Base-by-base conservation (phyloP, 2,888 invertebrate genomes). In the Drymonia ruficornis region DNA sequence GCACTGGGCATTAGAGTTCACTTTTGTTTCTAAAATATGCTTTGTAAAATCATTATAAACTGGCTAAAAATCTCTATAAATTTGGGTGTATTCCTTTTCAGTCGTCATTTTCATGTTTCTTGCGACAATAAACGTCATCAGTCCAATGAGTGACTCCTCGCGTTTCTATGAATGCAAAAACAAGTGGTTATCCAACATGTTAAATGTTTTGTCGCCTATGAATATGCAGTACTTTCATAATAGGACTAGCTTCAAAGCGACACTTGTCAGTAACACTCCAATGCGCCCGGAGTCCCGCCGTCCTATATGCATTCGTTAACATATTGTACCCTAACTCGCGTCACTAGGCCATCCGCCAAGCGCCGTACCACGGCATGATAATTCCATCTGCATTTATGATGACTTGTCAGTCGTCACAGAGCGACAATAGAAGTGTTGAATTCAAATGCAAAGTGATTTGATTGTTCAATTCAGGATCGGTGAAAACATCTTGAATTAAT, bases 281-380 rank as follows among this genome's bases (percentile, higher is more conserved):
- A 12, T 23, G 43, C 23, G 23, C 19, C 7, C 19, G 13, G 16
- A 18, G 9, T 43, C 42, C 47, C 53, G 43, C 23, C 65, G 80
- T 76, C 82, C 81, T 64, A 83, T 69, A 70, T 81, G 72, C 81
- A 81, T 76, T 56, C 59, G 65, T 76, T 74, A 73, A 19, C 28
- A 29, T 46, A 46, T 29, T 46, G 7, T 44, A 19, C 12, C 44
- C 44, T 13, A 46, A n/a, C 29, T 46, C 29, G 15, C 46, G n/a
- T 28, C 53, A 49, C 53, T 31, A 57, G 53, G 48, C 61, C 46
- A 45, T 46, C 31, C 54, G n/a, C n/a, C n/a, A n/a, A n/a, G n/a
- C n/a, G n/a, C 44, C 44, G 44, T 49, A 50, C 11, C 29, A 13
- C 48, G 38, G n/a, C 16, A n/a, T 23, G 15, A 38, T 49, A 28